A percentile compares a stretch with the other conserved stretches of the same genome.
These are phyloP conservation scores for Acyrthosiphon pisum DNA, from an alignment of 1,140 invertebrate genomes.

Conservation along the genomic window DNA sequence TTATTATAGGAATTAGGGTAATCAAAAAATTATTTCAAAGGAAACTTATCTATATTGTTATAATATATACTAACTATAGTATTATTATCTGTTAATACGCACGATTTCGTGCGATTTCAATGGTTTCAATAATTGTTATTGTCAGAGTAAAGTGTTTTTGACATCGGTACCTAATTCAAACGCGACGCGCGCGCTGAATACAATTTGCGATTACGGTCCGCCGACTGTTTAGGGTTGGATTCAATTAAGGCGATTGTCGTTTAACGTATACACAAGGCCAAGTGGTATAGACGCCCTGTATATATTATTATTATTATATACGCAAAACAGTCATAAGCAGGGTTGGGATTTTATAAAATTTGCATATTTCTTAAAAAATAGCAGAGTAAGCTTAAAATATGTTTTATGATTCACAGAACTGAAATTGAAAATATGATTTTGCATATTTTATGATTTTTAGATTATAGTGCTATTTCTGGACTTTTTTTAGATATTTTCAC, in stretches of 20 bases:
- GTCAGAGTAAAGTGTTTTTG: not conserved
- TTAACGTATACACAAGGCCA: not conserved
- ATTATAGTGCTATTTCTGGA: too few species aligned
- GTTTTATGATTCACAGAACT: too few species aligned
- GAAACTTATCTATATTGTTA: not conserved
- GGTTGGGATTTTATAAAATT: too few species aligned
- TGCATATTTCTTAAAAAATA: too few species aligned
- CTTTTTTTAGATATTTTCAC: too few species aligned
- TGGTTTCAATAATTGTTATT: not conserved
- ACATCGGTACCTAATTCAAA: not conserved
- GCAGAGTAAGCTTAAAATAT: too few species aligned
- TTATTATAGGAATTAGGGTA: not conserved
- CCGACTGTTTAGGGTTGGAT: not conserved
- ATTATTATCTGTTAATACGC: not conserved
- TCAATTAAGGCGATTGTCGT: not conserved
- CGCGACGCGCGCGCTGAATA: not conserved
- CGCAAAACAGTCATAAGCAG: too few species aligned
- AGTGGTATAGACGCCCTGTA: not conserved
- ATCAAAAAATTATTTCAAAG: not conserved
- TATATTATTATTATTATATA: too few species aligned
- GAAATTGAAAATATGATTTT: too few species aligned
- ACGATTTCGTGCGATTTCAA: not conserved
- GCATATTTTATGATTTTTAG: too few species aligned
- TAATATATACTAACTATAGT: not conserved
- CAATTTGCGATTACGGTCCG: not conserved